Evolutionary conservation across 2,113 vertebrate genomes (phyloP).

Genomic region (Elephas maximus): DNA sequence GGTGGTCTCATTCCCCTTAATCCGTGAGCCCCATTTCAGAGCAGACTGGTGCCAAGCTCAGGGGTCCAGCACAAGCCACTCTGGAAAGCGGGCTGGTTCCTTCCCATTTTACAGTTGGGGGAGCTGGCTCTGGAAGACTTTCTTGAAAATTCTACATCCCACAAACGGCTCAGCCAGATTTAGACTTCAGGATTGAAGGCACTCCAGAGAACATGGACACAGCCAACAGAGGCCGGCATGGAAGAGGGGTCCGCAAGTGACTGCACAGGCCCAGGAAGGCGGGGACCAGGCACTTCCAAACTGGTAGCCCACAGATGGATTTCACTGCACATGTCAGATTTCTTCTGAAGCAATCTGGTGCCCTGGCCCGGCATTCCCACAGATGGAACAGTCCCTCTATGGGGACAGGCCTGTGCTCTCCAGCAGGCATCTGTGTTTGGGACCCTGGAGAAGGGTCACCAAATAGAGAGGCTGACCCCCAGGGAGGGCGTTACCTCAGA

Average conservation of each 20-base stretch:
- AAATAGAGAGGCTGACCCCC: not conserved
- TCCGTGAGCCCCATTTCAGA: not conserved
- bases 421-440: not conserved
- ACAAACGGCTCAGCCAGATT: not conserved
- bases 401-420: not conserved
- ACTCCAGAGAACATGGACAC: not conserved
- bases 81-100: not conserved
- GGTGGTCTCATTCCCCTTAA: not conserved
- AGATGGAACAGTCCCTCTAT: not conserved
- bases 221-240: not conserved
- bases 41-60: not conserved
- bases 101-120: not conserved
- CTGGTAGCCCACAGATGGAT: constrained; percentile 10
- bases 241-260: not conserved
- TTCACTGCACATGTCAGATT: not conserved
- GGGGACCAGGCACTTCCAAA: not conserved
- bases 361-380: not conserved
- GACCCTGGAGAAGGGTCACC: not conserved
- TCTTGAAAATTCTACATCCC: not conserved
- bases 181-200: not conserved
- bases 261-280: not conserved
- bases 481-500: not conserved
- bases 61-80: not conserved
- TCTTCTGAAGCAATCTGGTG: not conserved
- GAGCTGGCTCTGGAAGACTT: not conserved